Conservation (phyloP, 2,888 invertebrate genomes). For the Chrysodeixis includens region DNA sequence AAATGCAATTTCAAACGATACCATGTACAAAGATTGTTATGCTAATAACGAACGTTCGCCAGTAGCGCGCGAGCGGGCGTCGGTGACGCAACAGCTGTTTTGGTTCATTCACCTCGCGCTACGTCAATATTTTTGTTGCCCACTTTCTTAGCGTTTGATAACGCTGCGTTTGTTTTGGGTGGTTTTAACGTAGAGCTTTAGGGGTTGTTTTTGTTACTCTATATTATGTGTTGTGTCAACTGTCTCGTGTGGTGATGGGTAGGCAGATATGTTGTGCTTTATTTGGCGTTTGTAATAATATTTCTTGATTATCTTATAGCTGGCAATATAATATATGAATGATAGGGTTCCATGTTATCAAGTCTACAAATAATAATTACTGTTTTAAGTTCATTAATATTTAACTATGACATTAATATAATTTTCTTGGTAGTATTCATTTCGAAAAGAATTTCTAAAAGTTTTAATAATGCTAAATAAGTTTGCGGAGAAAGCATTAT, state of each 20-base stretch:
- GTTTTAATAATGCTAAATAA: too few species aligned
- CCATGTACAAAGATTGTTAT: constrained; percentile 29
- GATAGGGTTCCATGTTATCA: too few species aligned
- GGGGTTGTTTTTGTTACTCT: not conserved
- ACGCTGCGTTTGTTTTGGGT: not conserved
- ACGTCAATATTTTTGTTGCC: constrained; percentile 35
- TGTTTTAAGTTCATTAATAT: too few species aligned
- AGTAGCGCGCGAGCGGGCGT: not conserved
- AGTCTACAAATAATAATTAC: too few species aligned
- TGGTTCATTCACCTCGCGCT: constrained; percentile 34
- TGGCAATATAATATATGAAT: too few species aligned
- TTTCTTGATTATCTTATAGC: too few species aligned
- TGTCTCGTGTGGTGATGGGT: not conserved
- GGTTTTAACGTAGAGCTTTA: not conserved
- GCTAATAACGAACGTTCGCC: constrained; percentile 36
- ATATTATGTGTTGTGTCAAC: not conserved
- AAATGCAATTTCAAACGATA: not conserved
- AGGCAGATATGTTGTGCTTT: not conserved
- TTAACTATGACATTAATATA: too few species aligned
- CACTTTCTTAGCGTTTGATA: not conserved
- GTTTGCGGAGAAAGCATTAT: too few species aligned
- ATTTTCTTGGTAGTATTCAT: too few species aligned
- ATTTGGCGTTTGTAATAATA: not conserved
- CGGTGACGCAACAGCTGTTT: constrained; percentile 50
- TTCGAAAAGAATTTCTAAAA: too few species aligned